phyloP scores from a whole-genome alignment of 2,113 vertebrate species.

The Poicephalus gulielmi region DNA sequence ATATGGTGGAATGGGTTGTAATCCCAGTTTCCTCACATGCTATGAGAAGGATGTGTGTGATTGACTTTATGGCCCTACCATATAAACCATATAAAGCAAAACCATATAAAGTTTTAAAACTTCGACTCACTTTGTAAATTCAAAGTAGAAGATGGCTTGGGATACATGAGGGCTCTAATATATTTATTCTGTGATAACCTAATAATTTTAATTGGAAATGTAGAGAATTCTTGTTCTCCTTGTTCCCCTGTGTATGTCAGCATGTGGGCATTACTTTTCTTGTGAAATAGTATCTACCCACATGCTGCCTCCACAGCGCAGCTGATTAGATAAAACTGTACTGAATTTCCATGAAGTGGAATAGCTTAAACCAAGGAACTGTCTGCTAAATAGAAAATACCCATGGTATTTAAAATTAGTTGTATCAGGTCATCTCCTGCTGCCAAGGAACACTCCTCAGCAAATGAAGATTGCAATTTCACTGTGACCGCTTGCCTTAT shows the following conservation, averaged over 20 bases:
- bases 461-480: background rate
- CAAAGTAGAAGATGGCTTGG: background rate
- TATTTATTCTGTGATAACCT: background rate
- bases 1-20: background rate
- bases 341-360: conserved; percentile 50
- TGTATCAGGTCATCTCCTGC: background rate
- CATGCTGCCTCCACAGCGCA: conserved; percentile 28
- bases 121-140: background rate
- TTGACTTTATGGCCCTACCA: background rate
- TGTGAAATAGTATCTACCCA: conserved; percentile 17
- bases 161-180: background rate
- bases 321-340: conserved; percentile 37
- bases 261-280: conserved; percentile 22
- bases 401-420: background rate
- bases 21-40: background rate
- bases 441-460: conserved; percentile 6
- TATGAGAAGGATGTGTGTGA: background rate
- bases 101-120: background rate
- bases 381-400: conserved; percentile 43
- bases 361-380: conserved; percentile 39
- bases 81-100: background rate
- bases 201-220: conserved; percentile 20
- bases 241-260: conserved; percentile 40
- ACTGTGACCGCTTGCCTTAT: background rate
- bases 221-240: background rate